Evolutionary conservation across 2,888 invertebrate species (phyloP).

Genomic region (Drosophila borealis): DNA sequence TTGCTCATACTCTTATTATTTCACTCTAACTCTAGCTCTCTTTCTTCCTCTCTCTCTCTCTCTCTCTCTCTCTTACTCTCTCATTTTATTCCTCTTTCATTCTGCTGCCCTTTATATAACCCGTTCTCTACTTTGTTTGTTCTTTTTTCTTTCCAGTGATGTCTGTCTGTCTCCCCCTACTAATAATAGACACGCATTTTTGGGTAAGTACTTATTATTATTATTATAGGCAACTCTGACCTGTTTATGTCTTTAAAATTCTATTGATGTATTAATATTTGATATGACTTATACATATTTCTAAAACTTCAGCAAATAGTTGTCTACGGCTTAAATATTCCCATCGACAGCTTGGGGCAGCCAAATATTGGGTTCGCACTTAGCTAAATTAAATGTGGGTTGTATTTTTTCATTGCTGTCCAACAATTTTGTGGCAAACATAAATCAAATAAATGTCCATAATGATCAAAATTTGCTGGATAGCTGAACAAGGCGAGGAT

Average conservation of each 20-base stretch:
- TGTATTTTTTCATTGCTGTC: constrained; percentile 1
- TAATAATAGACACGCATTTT: not conserved
- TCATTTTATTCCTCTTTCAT: not conserved
- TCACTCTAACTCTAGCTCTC: too few species aligned
- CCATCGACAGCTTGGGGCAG: not conserved
- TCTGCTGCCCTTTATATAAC: not conserved
- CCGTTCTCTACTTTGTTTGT: not conserved
- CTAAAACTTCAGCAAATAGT: not conserved
- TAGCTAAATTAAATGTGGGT: constrained; percentile 29
- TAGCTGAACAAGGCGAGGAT: constrained; percentile 18
- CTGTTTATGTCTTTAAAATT: too few species aligned
- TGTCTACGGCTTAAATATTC: not conserved
- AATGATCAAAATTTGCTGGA: constrained; percentile 19
- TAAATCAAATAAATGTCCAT: constrained; percentile 52
- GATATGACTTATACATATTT: too few species aligned
- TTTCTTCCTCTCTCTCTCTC: too few species aligned
- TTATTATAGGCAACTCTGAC: not conserved
- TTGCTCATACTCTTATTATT: too few species aligned
- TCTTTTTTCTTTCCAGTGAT: not conserved
- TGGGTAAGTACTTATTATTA: not conserved
- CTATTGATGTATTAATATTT: too few species aligned
- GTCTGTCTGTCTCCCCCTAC: not conserved
- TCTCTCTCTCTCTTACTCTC: too few species aligned
- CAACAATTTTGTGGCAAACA: constrained; percentile 17
- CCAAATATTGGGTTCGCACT: constrained; percentile 24